A percentile compares a stretch with the other conserved stretches of the same genome.
Conservation (phyloP, 1,140 invertebrate species). For the Heliothis virescens region DNA sequence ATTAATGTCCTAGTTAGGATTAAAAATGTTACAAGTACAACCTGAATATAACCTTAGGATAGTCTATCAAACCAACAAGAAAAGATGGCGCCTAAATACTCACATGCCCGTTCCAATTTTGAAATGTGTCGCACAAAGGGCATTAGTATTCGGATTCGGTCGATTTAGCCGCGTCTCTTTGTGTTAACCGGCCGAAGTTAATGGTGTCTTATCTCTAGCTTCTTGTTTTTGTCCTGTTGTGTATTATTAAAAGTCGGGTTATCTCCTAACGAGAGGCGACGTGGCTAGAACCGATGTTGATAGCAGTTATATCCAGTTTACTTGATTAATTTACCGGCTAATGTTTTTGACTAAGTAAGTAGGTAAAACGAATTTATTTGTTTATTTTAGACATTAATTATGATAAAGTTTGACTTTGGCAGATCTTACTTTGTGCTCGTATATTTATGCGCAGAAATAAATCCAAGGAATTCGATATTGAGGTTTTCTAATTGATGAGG, state of each 20-base stretch:
- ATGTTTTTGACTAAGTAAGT: conserved; percentile 57
- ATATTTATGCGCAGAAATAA: too few species aligned
- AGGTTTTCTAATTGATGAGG: background rate
- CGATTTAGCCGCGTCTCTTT: conserved; percentile 73
- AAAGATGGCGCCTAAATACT: conserved; percentile 7
- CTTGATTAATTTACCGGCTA: conserved; percentile 67
- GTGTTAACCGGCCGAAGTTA: conserved; percentile 76
- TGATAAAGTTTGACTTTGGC: background rate
- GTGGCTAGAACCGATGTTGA: conserved; percentile 54
- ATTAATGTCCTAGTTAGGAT: too few species aligned
- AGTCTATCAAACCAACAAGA: too few species aligned
- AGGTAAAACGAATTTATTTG: conserved; percentile 19
- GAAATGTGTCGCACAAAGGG: conserved; percentile 45
- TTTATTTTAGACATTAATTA: conserved; percentile 33
- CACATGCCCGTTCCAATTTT: conserved; percentile 38
- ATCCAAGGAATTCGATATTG: too few species aligned
- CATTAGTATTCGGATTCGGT: conserved; percentile 55
- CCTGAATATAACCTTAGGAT: too few species aligned
- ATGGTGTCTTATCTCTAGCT: conserved; percentile 69
- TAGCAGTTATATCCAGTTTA: conserved; percentile 52
- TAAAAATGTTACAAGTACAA: too few species aligned
- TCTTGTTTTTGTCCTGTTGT: conserved; percentile 69
- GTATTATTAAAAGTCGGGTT: conserved; percentile 72
- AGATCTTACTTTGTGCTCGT: too few species aligned
- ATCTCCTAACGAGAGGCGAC: conserved; percentile 67